phyloP scores from a whole-genome alignment of 64 coral and sea anemone genomes.

The Montipora cactus region DNA sequence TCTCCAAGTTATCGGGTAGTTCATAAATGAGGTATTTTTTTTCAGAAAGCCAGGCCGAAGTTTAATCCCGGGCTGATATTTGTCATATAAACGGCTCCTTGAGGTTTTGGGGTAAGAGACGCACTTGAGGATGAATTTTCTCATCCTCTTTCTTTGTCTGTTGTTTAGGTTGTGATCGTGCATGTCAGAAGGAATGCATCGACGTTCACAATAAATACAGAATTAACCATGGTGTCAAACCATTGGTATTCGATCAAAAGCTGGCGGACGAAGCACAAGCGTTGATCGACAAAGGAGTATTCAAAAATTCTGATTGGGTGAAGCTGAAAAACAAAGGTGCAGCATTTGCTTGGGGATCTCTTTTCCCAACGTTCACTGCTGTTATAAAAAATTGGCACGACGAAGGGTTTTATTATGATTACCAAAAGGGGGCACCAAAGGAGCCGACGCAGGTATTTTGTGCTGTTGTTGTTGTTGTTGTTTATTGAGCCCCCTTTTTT shows the following conservation, averaged over 20 bases:
- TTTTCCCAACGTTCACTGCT: conserved; percentile 83
- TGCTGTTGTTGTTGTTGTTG: neutral
- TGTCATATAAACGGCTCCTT: too few species aligned
- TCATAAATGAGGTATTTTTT: too few species aligned
- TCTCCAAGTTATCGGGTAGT: too few species aligned
- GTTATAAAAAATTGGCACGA: conserved; percentile 89
- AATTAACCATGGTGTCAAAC: conserved; percentile 58
- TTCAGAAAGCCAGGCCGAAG: too few species aligned
- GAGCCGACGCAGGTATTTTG: conserved; percentile 1
- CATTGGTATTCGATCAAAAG: conserved; percentile 28
- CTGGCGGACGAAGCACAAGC: conserved; percentile 71
- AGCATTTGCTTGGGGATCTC: conserved; percentile 80
- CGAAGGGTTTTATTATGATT: conserved; percentile 63
- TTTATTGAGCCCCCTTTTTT: neutral
- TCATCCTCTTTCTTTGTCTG: neutral
- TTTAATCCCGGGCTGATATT: too few species aligned
- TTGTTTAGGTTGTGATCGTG: conserved; percentile 39
- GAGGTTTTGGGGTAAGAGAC: neutral
- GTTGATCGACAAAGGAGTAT: conserved; percentile 73
- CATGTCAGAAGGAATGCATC: conserved; percentile 75
- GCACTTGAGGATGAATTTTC: too few species aligned
- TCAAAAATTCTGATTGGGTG: conserved; percentile 77
- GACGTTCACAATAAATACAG: conserved; percentile 72
- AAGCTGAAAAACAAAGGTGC: conserved; percentile 59
- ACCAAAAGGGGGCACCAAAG: conserved; percentile 43